Evolutionary conservation across 2,888 invertebrate genomes (phyloP).

Genomic region (Xylota segnis): DNA sequence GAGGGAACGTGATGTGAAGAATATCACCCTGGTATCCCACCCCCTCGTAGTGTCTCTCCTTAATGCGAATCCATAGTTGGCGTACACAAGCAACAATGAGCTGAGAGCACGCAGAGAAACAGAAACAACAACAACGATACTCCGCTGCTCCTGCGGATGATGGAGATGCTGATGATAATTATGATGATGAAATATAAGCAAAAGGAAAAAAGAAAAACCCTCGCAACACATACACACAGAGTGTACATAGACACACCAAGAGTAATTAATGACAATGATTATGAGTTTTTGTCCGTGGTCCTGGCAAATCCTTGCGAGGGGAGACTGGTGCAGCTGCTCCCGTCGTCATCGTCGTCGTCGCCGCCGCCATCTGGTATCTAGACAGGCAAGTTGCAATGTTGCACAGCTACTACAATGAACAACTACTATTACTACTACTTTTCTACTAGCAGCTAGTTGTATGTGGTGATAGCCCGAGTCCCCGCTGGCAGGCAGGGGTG

Average conservation of each 20-base stretch:
- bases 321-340: constrained; percentile 15
- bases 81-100: constrained; percentile 70
- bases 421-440: constrained; percentile 59
- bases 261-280: constrained; percentile 77
- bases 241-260: constrained; percentile 23
- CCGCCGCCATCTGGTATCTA: constrained; percentile 53
- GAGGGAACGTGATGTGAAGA: constrained; percentile 64
- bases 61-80: constrained; percentile 72
- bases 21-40: constrained; percentile 49
- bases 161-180: constrained; percentile 70
- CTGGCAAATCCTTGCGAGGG: constrained; percentile 39
- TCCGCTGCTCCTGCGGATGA: constrained; percentile 33
- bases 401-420: constrained; percentile 48
- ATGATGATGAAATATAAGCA: constrained; percentile 75
- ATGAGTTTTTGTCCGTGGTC: constrained; percentile 72
- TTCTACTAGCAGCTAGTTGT: constrained; percentile 21
- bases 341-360: constrained; percentile 18
- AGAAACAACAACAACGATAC: constrained; percentile 4
- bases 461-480: constrained; percentile 25
- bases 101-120: constrained; percentile 6
- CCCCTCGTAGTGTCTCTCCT: constrained; percentile 41
- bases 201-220: constrained; percentile 27
- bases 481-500: constrained; percentile 33
- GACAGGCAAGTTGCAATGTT: constrained; percentile 54
- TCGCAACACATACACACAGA: constrained; percentile 22